Base-by-base conservation (phyloP, 2,113 vertebrate genomes). In the Capreolus pygargus region DNA sequence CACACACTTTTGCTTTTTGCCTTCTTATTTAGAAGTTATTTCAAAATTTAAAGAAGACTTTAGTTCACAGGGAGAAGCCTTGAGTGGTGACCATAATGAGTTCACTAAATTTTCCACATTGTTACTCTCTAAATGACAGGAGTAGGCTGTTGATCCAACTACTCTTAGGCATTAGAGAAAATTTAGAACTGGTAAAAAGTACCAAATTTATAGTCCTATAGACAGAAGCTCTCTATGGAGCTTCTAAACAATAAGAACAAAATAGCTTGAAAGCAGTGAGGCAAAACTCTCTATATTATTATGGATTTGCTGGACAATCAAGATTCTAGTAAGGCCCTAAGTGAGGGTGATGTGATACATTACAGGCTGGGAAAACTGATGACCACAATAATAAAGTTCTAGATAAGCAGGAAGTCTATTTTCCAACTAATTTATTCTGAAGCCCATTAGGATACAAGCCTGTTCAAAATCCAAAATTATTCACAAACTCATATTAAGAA, bases 71-170 rank as follows among this genome's bases (percentile, higher is more conserved):
- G 45, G 28, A 92, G 47, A 97, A 85, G 15, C 54, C 58, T 91
- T 97, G 47, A 85, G 45, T 97, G 47, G 90, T 76, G 70, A 83
- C 79, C 84, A 95, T 74, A 84, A 27, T 89, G 90, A 96, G 84
- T 92, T 96, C 87, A 90, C 87, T 97, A 81, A 89, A 87, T 97
- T 98, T 97, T 98, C 91, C 86, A 98, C 88, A 84, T 89, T 98
- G 81, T 97, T 97, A 94, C 78, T 54, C 47, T 54, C 83, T 94
- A 94, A 97, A 95, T 91, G 90, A 98, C 81, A 92, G 92, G 27
- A 89, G 88, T 93, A 86, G 33, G 39, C 36, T 95, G 85, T 91
- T 97, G 95, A 95, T 95, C 87, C 88, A 94, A 88, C 92, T 82
- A 94, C 50, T 97, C 47, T 96, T 93, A 76, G 94, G 88, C 93